These are phyloP conservation scores for Bergia puertoricense DNA, from an alignment of 92 coral and sea anemone species.

Conservation along the genomic window DNA sequence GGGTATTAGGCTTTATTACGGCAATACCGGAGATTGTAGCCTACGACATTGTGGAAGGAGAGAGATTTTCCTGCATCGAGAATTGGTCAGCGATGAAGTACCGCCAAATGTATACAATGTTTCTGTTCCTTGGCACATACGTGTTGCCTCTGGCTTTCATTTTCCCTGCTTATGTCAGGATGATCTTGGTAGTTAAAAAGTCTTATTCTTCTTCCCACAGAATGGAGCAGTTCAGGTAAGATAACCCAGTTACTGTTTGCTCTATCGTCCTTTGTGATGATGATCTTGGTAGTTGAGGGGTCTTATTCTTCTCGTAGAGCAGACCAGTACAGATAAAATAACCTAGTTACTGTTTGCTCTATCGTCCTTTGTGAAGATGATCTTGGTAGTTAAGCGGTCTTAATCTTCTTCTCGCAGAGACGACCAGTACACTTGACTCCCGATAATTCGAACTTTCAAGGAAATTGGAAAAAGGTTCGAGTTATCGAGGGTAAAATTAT, in stretches of 20 bases:
- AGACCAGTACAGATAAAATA: too few species aligned
- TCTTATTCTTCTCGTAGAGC: too few species aligned
- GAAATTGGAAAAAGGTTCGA: too few species aligned
- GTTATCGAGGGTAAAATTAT: too few species aligned
- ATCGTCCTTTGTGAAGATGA: too few species aligned
- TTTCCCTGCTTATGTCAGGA: slow-evolving; percentile 65
- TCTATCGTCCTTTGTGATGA: too few species aligned
- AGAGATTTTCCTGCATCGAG: slow-evolving; percentile 61
- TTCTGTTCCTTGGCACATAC: slow-evolving; percentile 60
- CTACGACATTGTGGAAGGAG: slow-evolving; percentile 41
- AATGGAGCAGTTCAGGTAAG: not conserved
- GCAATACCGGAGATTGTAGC: slow-evolving; percentile 70
- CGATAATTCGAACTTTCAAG: too few species aligned
- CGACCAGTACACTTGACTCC: too few species aligned
- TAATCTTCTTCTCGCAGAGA: too few species aligned
- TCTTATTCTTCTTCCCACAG: slow-evolving; percentile 41
- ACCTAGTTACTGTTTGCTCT: too few species aligned
- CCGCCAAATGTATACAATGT: slow-evolving; percentile 60
- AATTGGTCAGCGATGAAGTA: slow-evolving; percentile 51
- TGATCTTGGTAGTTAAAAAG: slow-evolving; percentile 50
- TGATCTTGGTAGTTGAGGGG: too few species aligned
- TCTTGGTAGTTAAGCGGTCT: too few species aligned
- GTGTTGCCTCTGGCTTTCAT: slow-evolving; percentile 62
- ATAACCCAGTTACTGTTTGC: not conserved
- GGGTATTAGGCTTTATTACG: slow-evolving; percentile 57